Conservation (phyloP, 1,140 invertebrate species). For the Drosophila aff. region DNA sequence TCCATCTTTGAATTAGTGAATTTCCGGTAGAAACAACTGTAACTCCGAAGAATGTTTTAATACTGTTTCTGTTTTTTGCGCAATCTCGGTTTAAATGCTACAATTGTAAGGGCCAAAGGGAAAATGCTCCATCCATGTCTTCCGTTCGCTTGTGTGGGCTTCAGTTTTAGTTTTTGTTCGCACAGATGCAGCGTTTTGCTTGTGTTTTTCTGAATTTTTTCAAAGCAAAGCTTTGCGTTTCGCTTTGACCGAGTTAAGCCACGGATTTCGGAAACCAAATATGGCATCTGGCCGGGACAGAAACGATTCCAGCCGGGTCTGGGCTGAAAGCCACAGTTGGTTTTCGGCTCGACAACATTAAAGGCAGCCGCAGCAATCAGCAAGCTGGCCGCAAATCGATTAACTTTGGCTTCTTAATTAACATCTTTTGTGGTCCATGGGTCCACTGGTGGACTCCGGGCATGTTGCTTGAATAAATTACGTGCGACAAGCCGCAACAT, state of each 20-base stretch:
- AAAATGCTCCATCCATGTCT: slow-evolving; percentile 2
- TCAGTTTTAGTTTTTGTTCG: slow-evolving; percentile 34
- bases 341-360: slow-evolving; percentile 40
- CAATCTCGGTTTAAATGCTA: slow-evolving; percentile 36
- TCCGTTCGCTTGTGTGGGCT: slow-evolving; percentile 9
- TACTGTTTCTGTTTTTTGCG: slow-evolving; percentile 45
- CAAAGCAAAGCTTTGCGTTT: slow-evolving; percentile 16
- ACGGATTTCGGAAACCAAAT: slow-evolving; percentile 5
- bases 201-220: slow-evolving; percentile 13
- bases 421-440: slow-evolving; percentile 65
- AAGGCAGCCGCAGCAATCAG: slow-evolving; percentile 47
- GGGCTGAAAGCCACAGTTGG: slow-evolving; percentile 44
- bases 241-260: slow-evolving; percentile 42
- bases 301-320: background rate
- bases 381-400: slow-evolving; percentile 69
- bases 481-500: slow-evolving; percentile 51
- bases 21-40: slow-evolving; percentile 61
- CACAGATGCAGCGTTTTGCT: slow-evolving; percentile 5
- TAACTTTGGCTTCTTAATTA: slow-evolving; percentile 80
- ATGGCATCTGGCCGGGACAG: slow-evolving; percentile 12
- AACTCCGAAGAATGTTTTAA: slow-evolving; percentile 62
- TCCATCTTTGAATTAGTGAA: slow-evolving; percentile 73
- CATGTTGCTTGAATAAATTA: slow-evolving; percentile 58
- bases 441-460: slow-evolving; percentile 17
- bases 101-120: slow-evolving; percentile 32